Conservation (phyloP, 1,140 invertebrate species). For the Nymphalis io region DNA sequence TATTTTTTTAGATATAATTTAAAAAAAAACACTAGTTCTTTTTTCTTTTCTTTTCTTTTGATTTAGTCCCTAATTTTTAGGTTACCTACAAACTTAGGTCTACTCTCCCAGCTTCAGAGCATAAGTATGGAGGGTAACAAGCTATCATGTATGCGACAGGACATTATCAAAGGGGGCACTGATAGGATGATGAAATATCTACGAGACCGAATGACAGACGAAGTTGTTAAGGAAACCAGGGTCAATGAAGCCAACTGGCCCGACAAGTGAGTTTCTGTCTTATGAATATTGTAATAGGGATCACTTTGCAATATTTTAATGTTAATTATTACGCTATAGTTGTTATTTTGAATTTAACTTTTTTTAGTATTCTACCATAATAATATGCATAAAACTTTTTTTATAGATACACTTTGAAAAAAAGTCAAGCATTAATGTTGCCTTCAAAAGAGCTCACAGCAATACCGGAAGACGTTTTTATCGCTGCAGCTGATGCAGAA, state of each 20-base stretch:
- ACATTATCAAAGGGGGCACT: slow-evolving; percentile 91
- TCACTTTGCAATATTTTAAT: background rate
- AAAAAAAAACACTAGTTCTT: too few species aligned
- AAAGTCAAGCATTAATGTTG: slow-evolving; percentile 86
- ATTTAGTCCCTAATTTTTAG: slow-evolving; percentile 67
- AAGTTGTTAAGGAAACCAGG: slow-evolving; percentile 62
- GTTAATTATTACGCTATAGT: too few species aligned
- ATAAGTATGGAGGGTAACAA: slow-evolving; percentile 93
- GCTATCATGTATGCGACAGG: slow-evolving; percentile 87
- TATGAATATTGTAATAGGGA: background rate
- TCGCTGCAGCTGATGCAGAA: slow-evolving; percentile 85
- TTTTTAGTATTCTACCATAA: too few species aligned
- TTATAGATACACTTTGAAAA: slow-evolving; percentile 84
- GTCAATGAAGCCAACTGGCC: slow-evolving; percentile 78
- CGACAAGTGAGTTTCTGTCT: slow-evolving; percentile 82
- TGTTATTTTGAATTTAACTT: too few species aligned
- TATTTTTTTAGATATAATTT: too few species aligned
- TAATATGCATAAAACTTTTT: too few species aligned
- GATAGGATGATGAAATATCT: slow-evolving; percentile 90
- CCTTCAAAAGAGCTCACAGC: slow-evolving; percentile 83
- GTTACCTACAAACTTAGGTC: slow-evolving; percentile 87
- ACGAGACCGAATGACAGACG: slow-evolving; percentile 83
- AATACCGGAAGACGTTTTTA: slow-evolving; percentile 87
- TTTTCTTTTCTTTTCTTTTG: too few species aligned
- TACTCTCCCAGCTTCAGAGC: slow-evolving; percentile 90